Base-by-base conservation (phyloP, 2,888 invertebrate genomes). In the Drosophila helvetica region DNA sequence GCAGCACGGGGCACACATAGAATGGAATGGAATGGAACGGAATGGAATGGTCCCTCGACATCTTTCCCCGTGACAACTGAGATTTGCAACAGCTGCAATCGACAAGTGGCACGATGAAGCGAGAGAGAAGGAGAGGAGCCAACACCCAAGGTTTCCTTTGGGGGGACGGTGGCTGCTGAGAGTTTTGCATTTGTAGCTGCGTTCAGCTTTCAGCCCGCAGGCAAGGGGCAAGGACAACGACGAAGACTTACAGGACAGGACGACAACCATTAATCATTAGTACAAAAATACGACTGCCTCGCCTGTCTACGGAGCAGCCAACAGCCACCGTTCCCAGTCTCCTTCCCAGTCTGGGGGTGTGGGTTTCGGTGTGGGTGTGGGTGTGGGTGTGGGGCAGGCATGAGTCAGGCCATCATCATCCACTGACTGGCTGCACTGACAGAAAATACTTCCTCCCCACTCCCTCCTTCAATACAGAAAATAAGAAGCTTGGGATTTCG, bases 191-290 rank as follows among this genome's bases (percentile, higher is more conserved):
- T 72, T 79, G 22, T 43, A 64, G 58, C 75, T 73, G 54, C 78
- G 75, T 79, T 65, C 27, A 53, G 62, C 68, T 78, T 79, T 65
- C 25, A 53, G 62, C 68, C 66, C 65, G 55, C 64, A 66, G 73
- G 65, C 68, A 57, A 58, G 67, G 15, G 38, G 38, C 38, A 15
- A 38, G 38, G 38, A 38, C 38, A 38, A n/a, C 38, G 15, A 38
- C 38, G 54, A 57, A 61, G 58, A 70, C 55, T 48, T 27, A 42
- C 57, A 55, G 72, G 58, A 55, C 46, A 70, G 38, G 38, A 79
- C 42, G 81, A 78, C 74, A 81, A 66, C 86, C 88, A 86, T 86
- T 86, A 86, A 86, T 86, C 86, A 88, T 86, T 86, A 88, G 88
- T 78, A 78, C 74, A 62, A 72, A 83, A 83, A 79, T 79, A 78